Evolutionary conservation across 2,888 invertebrate species (phyloP), one percentile per base, ranked within the genome.

Genomic region (Lycophotia porphyrea): DNA sequence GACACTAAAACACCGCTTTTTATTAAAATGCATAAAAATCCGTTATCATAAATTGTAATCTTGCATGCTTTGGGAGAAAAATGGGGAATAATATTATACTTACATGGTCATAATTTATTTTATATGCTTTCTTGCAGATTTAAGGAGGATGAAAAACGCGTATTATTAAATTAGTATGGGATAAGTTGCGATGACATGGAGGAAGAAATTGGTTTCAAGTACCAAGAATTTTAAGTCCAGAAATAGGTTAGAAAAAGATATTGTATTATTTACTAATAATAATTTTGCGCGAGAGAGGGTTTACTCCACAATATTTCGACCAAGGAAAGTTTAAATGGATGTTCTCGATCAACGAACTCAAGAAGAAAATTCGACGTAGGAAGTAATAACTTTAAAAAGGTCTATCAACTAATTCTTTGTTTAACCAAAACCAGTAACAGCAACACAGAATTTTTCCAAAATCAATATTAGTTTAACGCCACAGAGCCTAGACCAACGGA

Each of bases 11-110:
- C 80, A 73, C 76, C 71, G 78, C 36, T 78, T 80, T 85, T 86
- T 85, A 86, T 88, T 87, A 88, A 88, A 87, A 87, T 85, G 85
- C 85, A 88, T 87, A 84, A 88, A 88, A 87, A 82, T 78, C 73
- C 63, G 72, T 74, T 87, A 87, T 87, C 88, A 71, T 81, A 87
- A 89, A 89, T 89, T 88, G 80, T 84, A 76, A 87, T 88, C 88
- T 36, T 80, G 69, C 75, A 71, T 69, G 72, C 77, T 81, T 74
- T 58, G 21, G 74, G 66, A 74, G 78, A 86, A 86, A 79, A 86
- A 83, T 86, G 78, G 76, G 63, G 77, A 86, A 83, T 86, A 79
- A 78, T 81, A 79, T 83, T 80, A 73, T 79, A 83, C 84, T 63
- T 80, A 85, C 75, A 81, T 82, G 81, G 55, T 76, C 78, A 71